phyloP scores from a whole-genome alignment of 1,140 invertebrate genomes.

The Conus ventricosus region DNA sequence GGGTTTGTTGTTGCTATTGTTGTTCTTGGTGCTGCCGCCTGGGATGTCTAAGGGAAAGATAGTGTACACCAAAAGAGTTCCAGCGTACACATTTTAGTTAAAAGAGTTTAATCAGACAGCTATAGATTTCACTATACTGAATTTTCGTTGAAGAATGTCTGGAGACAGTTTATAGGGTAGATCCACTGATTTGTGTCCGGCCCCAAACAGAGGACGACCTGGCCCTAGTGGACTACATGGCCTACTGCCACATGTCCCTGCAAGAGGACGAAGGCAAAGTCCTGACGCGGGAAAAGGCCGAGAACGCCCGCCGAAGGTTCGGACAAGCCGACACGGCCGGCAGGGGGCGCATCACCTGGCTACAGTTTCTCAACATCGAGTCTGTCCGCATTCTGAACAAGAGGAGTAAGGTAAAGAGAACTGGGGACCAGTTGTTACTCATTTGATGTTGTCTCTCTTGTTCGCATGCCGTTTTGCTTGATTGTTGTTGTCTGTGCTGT shows the following conservation, averaged over 20 bases:
- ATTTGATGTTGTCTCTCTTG: background rate
- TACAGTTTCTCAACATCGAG: conserved; percentile 55
- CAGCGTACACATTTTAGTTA: too few species aligned
- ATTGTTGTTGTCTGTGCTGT: background rate
- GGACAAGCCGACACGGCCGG: conserved; percentile 47
- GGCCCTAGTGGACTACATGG: conserved; percentile 48
- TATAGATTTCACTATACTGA: too few species aligned
- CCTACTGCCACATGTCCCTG: conserved; percentile 45
- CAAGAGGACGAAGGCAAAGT: conserved; percentile 40
- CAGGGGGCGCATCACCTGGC: conserved; percentile 50
- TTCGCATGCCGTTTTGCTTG: background rate
- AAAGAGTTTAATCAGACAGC: too few species aligned
- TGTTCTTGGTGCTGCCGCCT: too few species aligned
- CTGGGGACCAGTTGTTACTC: background rate
- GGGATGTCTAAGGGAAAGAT: too few species aligned
- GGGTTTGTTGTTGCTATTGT: too few species aligned
- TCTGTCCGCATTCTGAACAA: conserved; percentile 46
- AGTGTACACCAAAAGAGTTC: too few species aligned
- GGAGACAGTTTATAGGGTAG: too few species aligned
- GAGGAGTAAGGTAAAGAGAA: conserved; percentile 7
- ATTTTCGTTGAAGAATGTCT: too few species aligned
- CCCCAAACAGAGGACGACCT: conserved; percentile 46
- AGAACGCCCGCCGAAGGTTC: conserved; percentile 46
- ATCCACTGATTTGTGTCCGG: too few species aligned
- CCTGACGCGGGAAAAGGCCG: conserved; percentile 40